Conservation (phyloP, 2,797 vertebrate genomes). For the Petrocephalus schoutedeni region DNA sequence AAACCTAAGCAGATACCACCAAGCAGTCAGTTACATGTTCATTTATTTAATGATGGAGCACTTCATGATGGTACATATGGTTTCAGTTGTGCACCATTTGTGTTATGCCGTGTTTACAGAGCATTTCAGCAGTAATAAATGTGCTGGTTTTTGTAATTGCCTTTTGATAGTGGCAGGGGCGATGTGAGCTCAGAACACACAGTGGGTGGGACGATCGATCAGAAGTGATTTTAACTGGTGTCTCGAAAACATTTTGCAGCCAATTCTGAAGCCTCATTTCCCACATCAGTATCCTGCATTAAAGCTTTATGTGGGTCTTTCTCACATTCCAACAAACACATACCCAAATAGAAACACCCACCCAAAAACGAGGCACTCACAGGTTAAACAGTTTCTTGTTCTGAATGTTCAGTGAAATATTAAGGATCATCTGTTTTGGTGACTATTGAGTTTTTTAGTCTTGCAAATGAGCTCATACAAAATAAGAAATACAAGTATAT, state of each 20-base stretch:
- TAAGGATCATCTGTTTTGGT: neutral
- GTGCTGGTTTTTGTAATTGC: neutral
- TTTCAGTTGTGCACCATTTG: neutral
- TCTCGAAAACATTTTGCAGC: too few relatives aligned
- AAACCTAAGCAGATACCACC: neutral
- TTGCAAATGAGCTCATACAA: conserved; percentile 4
- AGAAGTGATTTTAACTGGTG: neutral
- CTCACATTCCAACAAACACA: neutral
- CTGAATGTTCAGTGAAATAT: neutral
- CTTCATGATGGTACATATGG: neutral
- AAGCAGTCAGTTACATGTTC: neutral
- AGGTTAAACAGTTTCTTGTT: neutral
- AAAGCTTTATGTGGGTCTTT: neutral
- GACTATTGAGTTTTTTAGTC: neutral
- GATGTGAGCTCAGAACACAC: neutral
- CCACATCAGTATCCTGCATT: neutral
- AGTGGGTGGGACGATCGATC: neutral
- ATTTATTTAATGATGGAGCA: neutral
- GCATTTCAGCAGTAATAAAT: neutral
- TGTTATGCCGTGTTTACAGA: neutral
- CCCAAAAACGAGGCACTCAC: neutral
- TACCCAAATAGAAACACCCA: neutral
- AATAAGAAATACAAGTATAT: neutral
- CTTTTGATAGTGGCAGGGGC: neutral
- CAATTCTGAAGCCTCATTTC: neutral